A percentile compares a stretch with the other conserved stretches of the same genome.
phyloP scores from a whole-genome alignment of 2,888 invertebrate species.

The Steinernema hermaphroditum region DNA sequence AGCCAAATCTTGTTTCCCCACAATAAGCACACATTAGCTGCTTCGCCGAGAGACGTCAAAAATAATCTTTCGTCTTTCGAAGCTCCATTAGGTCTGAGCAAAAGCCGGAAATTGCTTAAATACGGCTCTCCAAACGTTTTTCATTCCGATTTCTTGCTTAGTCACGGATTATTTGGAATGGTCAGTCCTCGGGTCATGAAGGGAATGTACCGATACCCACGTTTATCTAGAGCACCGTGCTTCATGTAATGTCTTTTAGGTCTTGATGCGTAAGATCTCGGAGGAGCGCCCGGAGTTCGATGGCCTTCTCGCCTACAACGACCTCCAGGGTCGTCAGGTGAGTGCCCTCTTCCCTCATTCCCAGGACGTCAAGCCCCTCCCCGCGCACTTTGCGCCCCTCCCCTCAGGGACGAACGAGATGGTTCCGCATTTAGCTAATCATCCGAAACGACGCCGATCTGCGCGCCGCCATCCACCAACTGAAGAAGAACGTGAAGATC shows the following conservation, averaged over 20 bases:
- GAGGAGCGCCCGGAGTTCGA: slow-evolving; percentile 60
- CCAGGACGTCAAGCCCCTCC: background rate
- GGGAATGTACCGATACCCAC: no score
- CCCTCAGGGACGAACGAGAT: background rate
- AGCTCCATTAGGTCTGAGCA: background rate
- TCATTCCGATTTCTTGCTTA: no score
- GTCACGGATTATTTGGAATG: no score
- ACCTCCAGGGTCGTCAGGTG: slow-evolving; percentile 59
- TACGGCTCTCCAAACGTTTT: no score
- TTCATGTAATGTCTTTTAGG: slow-evolving; percentile 42
- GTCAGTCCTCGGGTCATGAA: no score
- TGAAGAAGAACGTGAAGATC: slow-evolving; percentile 57
- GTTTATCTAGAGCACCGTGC: no score
- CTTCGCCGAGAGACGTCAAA: background rate
- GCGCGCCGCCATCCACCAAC: slow-evolving; percentile 52
- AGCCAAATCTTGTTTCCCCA: no score
- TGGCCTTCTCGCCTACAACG: slow-evolving; percentile 62
- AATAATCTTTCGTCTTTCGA: background rate
- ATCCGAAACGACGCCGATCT: slow-evolving; percentile 55
- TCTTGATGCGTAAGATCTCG: slow-evolving; percentile 57
- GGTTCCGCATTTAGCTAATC: slow-evolving; percentile 46
- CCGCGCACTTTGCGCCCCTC: background rate
- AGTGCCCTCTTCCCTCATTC: background rate
- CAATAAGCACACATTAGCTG: background rate
- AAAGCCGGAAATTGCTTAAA: no score